Conservation (phyloP, 2,797 vertebrate species). For the Nannoperca obscura region DNA sequence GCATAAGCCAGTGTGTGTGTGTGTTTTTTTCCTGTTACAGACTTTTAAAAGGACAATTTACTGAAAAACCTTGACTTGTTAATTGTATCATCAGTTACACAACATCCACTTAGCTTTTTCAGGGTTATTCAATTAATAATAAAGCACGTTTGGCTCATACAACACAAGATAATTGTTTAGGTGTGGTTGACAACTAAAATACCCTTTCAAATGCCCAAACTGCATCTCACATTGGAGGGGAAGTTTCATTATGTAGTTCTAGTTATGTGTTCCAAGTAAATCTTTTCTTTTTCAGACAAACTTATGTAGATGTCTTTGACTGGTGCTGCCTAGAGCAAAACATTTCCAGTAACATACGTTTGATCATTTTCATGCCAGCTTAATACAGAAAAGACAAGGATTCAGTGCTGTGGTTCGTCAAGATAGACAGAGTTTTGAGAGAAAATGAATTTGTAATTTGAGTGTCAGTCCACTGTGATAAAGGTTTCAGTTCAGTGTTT, state of each 20-base stretch:
- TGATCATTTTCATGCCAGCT: neutral
- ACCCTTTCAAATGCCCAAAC: constrained; percentile 25
- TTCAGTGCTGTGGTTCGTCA: too few species aligned
- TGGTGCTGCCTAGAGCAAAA: neutral
- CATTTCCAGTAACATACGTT: neutral
- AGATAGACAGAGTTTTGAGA: neutral
- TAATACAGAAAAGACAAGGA: neutral
- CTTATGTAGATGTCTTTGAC: neutral
- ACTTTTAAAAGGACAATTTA: constrained; percentile 59
- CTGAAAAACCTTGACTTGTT: constrained; percentile 57
- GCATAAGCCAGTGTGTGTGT: constrained; percentile 20
- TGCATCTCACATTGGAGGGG: constrained; percentile 21
- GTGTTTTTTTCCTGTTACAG: constrained; percentile 19
- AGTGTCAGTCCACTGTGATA: neutral
- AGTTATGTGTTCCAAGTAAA: constrained; percentile 14
- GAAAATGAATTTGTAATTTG: neutral
- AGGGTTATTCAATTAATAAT: constrained; percentile 63
- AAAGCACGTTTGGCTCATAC: constrained; percentile 30
- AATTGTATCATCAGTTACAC: constrained; percentile 74
- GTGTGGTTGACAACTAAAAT: constrained; percentile 44
- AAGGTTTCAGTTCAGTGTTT: neutral
- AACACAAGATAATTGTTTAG: constrained; percentile 47
- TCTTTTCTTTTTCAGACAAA: neutral
- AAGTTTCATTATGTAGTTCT: constrained; percentile 35
- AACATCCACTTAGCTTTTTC: constrained; percentile 46